phyloP scores from a whole-genome alignment of 2,888 invertebrate genomes.

The Polydesmus complanatus region DNA sequence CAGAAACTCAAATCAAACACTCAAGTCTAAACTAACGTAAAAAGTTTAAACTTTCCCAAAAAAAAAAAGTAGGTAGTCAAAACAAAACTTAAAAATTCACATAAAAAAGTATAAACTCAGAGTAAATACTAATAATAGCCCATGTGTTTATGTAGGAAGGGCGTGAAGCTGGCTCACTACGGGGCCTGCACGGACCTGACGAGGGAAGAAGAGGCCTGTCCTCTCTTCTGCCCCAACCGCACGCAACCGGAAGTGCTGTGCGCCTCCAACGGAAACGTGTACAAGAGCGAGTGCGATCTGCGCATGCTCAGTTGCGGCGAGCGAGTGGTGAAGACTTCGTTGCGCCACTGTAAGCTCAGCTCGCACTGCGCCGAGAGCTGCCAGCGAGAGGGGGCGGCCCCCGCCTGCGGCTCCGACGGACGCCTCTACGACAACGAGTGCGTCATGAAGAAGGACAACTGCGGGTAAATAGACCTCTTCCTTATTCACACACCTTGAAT shows the following conservation, averaged over 20 bases:
- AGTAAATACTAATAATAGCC: too few species aligned
- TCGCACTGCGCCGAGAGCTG: constrained; percentile 80
- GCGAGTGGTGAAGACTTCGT: constrained; percentile 65
- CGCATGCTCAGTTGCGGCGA: constrained; percentile 69
- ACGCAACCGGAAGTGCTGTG: constrained; percentile 71
- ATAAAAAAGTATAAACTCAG: too few species aligned
- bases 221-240: constrained; percentile 69
- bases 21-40: too few species aligned
- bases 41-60: too few species aligned
- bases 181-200: constrained; percentile 57
- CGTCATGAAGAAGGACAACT: constrained; percentile 79
- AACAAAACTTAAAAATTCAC: too few species aligned
- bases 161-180: constrained; percentile 46
- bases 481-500: neutral
- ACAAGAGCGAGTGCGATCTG: constrained; percentile 88
- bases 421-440: constrained; percentile 80
- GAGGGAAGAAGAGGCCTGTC: constrained; percentile 67
- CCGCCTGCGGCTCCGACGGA: constrained; percentile 80
- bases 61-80: too few species aligned
- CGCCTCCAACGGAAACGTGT: constrained; percentile 81
- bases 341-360: constrained; percentile 82
- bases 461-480: constrained; percentile 46
- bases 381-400: constrained; percentile 66
- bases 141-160: too few species aligned
- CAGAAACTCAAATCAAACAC: too few species aligned